Evolutionary conservation across 2,113 vertebrate species (phyloP).

Genomic region (Phalacrocorax carbo): DNA sequence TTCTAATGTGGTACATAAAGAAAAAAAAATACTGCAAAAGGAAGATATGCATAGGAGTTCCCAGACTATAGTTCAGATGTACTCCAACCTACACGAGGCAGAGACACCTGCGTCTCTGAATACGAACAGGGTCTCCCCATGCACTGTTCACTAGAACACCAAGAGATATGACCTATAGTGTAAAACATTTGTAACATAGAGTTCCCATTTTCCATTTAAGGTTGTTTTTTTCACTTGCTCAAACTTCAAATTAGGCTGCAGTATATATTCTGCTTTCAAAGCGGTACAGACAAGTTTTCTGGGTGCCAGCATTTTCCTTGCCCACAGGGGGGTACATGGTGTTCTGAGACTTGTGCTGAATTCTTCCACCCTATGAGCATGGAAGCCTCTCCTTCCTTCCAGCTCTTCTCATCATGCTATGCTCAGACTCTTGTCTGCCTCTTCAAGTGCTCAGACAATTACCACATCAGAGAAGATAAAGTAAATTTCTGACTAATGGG

Average conservation of each 20-base stretch:
- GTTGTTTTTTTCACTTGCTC: background rate
- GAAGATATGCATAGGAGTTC: background rate
- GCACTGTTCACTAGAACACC: background rate
- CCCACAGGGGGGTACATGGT: background rate
- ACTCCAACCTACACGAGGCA: background rate
- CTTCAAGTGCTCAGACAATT: background rate
- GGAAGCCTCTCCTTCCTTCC: background rate
- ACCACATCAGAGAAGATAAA: background rate
- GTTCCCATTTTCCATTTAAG: background rate
- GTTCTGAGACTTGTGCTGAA: background rate
- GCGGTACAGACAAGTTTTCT: background rate
- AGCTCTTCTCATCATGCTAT: background rate
- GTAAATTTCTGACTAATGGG: background rate
- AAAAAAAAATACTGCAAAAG: background rate
- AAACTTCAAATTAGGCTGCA: background rate
- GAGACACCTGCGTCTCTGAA: background rate
- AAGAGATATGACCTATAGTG: background rate
- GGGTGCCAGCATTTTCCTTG: background rate
- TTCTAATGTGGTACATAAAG: background rate
- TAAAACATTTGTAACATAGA: background rate
- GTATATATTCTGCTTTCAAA: background rate
- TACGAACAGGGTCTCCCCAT: fast-evolving
- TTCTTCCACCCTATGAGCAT: background rate
- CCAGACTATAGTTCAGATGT: background rate
- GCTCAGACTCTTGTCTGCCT: background rate